Evolutionary conservation across 1,140 invertebrate genomes (phyloP), one percentile per base, ranked within the genome.

Genomic region (Papilio xuthus): DNA sequence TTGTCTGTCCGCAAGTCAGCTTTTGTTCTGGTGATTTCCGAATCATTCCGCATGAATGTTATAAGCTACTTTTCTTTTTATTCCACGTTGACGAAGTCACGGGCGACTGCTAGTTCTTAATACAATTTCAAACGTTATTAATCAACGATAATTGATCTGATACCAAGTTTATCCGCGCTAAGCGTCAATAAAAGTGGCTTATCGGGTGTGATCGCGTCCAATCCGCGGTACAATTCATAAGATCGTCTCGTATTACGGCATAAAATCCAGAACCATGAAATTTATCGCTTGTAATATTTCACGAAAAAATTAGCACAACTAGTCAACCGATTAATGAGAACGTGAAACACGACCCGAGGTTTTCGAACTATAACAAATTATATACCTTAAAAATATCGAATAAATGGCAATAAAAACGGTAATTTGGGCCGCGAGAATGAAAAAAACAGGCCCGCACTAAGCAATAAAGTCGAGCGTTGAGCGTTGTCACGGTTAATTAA

Each of bases 291-390:
- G 85, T 85, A 86, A 90, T 87, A 89, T 88, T 87, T 84, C 84
- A 88, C 83, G 81, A 92, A 92, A 93, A 93, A 92, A 90, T 89
- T 87, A 91, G 89, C 90, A 87, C 88, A 91, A 86, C 92, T 90
- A 93, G 81, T 92, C 88, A 91, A 92, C 81, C 92, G 89, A 84
- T 86, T 90, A 92, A 93, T 91, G 85, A 90, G 87, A 92, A 89
- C 89, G 88, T 87, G 90, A 90, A 93, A 91, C 89, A 87, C 85
- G 85, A 91, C 82, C 85, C 88, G 80, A 78, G 76, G 82, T 88
- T 88, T 86, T 79, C 81, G 86, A 86, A 89, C 84, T 87, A 87
- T 86, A 87, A 80, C 85, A 88, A 90, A 90, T 92, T 90, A 90
- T 90, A 82, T 86, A 84, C 85, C 86, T 88, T 88, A 86, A 90